Evolutionary conservation across 2,888 invertebrate genomes (phyloP), one percentile per base, ranked within the genome.

Genomic region (Brachypalpus laphriformis): DNA sequence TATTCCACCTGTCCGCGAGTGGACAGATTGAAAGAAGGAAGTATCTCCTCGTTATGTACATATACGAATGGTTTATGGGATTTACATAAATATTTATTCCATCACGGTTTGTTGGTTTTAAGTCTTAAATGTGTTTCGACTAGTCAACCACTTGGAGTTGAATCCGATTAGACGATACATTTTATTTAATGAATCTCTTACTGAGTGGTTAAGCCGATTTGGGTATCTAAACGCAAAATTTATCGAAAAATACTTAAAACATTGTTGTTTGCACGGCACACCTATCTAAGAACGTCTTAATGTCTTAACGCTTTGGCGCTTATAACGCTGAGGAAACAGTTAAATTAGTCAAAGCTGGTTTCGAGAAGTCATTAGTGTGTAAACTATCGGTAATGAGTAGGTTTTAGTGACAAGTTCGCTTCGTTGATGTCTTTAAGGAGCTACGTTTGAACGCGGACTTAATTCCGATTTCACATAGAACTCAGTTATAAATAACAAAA

Each of bases 161-260:
- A 71, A 71, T 59, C 59, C 71, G 49, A 71, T 71, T 71, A 71
- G n/a, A 22, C 31, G 71, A 59, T 57, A 45, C 56, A 54, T 57
- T 70, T 70, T 57, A 47, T 22, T 31, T 18, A 56, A 70, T 45
- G 42, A 20, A 20, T 31, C 56, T 14, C 14, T 31, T 8, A 9
- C 47, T 18, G 65, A 65, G 49, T 34, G 25, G 25, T 25, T 68
- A 68, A 68, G 54, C 68, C 42, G 68, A 18, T 68, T 68, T 56
- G n/a, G 42, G 16, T 14, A 40, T 11, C 6, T 31, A 61, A 28
- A 37, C 34, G n/a, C n/a, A n/a, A 37, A n/a, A 49, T 66, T 66
- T 37, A 66, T 51, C 16, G 49, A 34, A 51, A 25, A 20, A 14
- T 18, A 31, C 31, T 31, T 31, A 54, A 54, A 51, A 51, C n/a